Conservation (phyloP, 2,888 invertebrate species). For the Caenorhabditis uteleia region DNA sequence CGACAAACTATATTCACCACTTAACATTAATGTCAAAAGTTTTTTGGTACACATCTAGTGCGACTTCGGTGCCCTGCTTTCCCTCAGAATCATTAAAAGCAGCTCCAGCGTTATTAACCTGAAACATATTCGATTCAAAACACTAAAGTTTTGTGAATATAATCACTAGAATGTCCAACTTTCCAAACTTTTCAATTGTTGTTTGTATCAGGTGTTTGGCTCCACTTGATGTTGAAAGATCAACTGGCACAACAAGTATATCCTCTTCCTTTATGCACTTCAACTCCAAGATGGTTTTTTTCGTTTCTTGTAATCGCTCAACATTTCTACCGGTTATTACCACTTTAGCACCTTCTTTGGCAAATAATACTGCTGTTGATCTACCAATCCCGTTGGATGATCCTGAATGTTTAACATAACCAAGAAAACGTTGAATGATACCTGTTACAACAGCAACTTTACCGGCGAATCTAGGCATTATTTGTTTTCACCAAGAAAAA, state of each 20-base stretch:
- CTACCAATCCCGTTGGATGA: slow-evolving; percentile 45
- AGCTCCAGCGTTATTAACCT: slow-evolving; percentile 29
- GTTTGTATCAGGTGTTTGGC: slow-evolving; percentile 8
- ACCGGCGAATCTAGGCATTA: slow-evolving; percentile 2
- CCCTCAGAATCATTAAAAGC: slow-evolving; percentile 3
- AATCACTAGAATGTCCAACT: slow-evolving; percentile 22
- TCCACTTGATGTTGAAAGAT: slow-evolving; percentile 10
- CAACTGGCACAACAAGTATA: slow-evolving; percentile 12
- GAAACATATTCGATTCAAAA: slow-evolving; percentile 22
- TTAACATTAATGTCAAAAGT: slow-evolving; percentile 6
- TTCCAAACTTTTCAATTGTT: slow-evolving; percentile 18
- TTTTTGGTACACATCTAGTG: slow-evolving; percentile 6
- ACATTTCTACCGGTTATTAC: slow-evolving; percentile 40
- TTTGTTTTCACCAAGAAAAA: too few relatives aligned
- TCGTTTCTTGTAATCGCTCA: slow-evolving; percentile 19
- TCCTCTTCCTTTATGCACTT: neutral
- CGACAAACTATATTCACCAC: slow-evolving; percentile 5
- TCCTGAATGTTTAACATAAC: neutral
- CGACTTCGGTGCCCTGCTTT: slow-evolving; percentile 11
- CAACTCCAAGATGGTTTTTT: slow-evolving; percentile 8
- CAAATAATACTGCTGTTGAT: slow-evolving; percentile 31
- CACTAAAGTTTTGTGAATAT: slow-evolving; percentile 14
- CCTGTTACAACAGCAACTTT: slow-evolving; percentile 10
- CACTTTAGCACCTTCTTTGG: slow-evolving; percentile 42
- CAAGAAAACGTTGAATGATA: neutral